Conservation (phyloP, 2,113 vertebrate genomes). For the Pterocles burchelli region DNA sequence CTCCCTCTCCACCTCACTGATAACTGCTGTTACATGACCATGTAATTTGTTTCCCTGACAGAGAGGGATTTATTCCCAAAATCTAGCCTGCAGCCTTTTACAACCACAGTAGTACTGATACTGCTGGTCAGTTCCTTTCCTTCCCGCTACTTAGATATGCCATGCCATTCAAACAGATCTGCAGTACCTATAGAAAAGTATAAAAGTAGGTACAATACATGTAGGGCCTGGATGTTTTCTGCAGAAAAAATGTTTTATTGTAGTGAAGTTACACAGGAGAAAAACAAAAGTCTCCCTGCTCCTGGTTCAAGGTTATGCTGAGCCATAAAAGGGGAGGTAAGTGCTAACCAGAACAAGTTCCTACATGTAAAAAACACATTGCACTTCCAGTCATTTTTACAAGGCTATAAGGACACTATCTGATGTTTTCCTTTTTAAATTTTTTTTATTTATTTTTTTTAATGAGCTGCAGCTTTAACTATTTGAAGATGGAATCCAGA, state of each 20-base stretch:
- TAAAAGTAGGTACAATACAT: not conserved
- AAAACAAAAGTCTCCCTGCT: not conserved
- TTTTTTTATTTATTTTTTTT: not conserved
- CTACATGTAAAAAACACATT: not conserved
- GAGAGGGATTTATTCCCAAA: not conserved
- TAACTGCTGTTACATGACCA: not conserved
- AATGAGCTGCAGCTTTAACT: not conserved
- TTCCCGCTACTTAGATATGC: not conserved
- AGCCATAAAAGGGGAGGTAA: not conserved
- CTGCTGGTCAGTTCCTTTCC: not conserved
- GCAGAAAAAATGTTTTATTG: constrained; percentile 80
- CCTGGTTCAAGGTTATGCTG: not conserved
- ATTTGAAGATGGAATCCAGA: not conserved
- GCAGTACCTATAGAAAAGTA: not conserved
- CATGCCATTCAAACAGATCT: not conserved
- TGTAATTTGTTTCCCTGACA: not conserved
- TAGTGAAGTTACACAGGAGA: constrained; percentile 78
- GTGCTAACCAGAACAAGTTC: not conserved
- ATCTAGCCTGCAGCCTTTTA: not conserved
- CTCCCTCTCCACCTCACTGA: not conserved
- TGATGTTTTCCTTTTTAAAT: not conserved
- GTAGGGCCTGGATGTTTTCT: not conserved
- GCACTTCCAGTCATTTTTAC: constrained; percentile 22
- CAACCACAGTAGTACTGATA: not conserved
- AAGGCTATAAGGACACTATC: not conserved